Percentiles rank a stretch among this genome's conserved stretches.
Evolutionary conservation across 2,888 invertebrate species (phyloP).

Genomic region (Diloba caeruleocephala): DNA sequence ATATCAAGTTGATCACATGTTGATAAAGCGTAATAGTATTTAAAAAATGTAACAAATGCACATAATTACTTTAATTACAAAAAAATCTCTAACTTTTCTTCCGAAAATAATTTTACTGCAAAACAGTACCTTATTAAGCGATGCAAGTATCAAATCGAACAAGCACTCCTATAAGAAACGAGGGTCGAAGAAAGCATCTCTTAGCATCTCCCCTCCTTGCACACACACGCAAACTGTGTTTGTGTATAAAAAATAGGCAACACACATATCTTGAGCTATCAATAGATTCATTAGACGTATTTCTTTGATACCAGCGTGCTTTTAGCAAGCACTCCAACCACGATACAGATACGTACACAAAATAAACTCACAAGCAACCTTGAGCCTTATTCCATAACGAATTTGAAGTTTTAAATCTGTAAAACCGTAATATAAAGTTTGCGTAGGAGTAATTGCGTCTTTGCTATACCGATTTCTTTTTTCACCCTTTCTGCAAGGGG

Average conservation of each 20-base stretch:
- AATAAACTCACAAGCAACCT: slow-evolving; percentile 47
- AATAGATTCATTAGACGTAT: slow-evolving; percentile 88
- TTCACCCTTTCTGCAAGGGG: slow-evolving; percentile 70
- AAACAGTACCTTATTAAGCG: too few species aligned
- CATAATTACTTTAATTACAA: too few species aligned
- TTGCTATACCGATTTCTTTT: slow-evolving; percentile 76
- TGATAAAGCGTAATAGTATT: too few species aligned
- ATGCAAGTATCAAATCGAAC: slow-evolving; percentile 64
- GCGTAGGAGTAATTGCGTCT: slow-evolving; percentile 85
- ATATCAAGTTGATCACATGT: too few species aligned
- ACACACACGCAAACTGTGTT: slow-evolving; percentile 66
- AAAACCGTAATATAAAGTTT: slow-evolving; percentile 46
- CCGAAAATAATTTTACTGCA: too few species aligned
- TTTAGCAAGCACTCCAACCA: slow-evolving; percentile 76
- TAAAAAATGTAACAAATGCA: too few species aligned
- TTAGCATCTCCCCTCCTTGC: slow-evolving; percentile 82
- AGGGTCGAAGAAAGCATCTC: slow-evolving; percentile 88
- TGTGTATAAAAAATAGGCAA: slow-evolving; percentile 82
- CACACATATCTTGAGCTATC: slow-evolving; percentile 80
- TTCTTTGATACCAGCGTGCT: slow-evolving; percentile 86
- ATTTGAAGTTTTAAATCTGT: slow-evolving; percentile 19
- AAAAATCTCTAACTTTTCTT: too few species aligned
- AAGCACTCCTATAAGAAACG: slow-evolving; percentile 78
- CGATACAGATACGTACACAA: slow-evolving; percentile 50
- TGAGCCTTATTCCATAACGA: slow-evolving; percentile 54